phyloP scores from a whole-genome alignment of 2,888 invertebrate species.

The Norana najaformis region DNA sequence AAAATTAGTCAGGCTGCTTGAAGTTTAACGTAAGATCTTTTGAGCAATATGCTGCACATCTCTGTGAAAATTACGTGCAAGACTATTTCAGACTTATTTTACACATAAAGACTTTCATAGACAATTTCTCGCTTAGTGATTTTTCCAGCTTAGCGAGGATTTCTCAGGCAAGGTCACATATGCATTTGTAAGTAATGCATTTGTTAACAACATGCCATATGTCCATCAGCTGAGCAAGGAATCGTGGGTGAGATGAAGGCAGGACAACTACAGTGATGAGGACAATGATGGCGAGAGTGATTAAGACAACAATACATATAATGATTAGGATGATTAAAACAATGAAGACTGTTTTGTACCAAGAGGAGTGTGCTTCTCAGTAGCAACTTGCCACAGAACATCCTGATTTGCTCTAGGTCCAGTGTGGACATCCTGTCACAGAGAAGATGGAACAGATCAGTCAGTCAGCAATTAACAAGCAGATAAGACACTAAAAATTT shows the following conservation, averaged over 20 bases:
- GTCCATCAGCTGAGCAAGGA: too few relatives aligned
- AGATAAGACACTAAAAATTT: neutral
- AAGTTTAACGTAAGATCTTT: too few relatives aligned
- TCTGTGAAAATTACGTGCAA: too few relatives aligned
- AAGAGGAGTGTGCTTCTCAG: conserved; percentile 59
- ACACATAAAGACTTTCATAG: too few relatives aligned
- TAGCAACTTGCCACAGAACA: conserved; percentile 58
- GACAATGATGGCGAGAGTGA: neutral
- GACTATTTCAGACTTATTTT: too few relatives aligned
- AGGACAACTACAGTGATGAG: neutral
- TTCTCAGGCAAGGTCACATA: too few relatives aligned
- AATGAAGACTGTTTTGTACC: conserved; percentile 39
- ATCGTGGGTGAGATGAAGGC: neutral
- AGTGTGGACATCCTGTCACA: conserved; percentile 52
- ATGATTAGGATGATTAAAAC: conserved; percentile 47
- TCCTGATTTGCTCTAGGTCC: conserved; percentile 58
- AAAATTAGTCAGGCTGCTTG: too few relatives aligned
- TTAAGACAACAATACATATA: neutral
- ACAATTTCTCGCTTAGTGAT: too few relatives aligned
- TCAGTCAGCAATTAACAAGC: neutral
- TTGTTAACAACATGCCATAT: too few relatives aligned
- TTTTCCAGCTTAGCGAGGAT: too few relatives aligned
- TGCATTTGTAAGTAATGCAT: too few relatives aligned
- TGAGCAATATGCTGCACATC: too few relatives aligned
- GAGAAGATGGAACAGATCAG: neutral